phyloP scores from a whole-genome alignment of 2,888 invertebrate genomes.

The Drosophila dives region DNA sequence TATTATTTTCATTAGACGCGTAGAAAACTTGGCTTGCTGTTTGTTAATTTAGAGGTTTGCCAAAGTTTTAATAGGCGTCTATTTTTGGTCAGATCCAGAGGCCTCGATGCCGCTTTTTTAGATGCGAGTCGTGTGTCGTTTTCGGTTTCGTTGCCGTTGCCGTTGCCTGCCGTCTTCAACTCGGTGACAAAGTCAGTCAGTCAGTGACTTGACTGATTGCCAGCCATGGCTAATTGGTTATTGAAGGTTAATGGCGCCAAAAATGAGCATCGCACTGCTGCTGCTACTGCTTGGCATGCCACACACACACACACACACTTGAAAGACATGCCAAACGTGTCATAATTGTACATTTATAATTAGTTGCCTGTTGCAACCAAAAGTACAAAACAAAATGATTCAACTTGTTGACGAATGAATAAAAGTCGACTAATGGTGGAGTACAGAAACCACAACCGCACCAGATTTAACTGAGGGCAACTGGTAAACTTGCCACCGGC shows the following conservation, averaged over 20 bases:
- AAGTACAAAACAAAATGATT: slow-evolving; percentile 1
- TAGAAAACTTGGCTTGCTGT: slow-evolving; percentile 40
- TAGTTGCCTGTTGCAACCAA: slow-evolving; percentile 39
- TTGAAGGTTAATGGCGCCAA: slow-evolving; percentile 79
- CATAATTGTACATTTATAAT: slow-evolving; percentile 63
- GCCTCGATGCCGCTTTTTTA: slow-evolving; percentile 35
- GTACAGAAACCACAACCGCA: slow-evolving; percentile 48
- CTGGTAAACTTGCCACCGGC: slow-evolving; percentile 32
- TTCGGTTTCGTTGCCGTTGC: slow-evolving; percentile 16
- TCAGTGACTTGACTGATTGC: slow-evolving; percentile 68
- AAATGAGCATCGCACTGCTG: slow-evolving; percentile 46
- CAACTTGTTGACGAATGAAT: slow-evolving; percentile 16
- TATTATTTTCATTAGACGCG: slow-evolving; percentile 59
- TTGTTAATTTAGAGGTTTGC: slow-evolving; percentile 44
- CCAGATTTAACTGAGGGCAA: slow-evolving; percentile 10
- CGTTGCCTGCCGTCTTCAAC: slow-evolving; percentile 38
- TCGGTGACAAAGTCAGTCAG: slow-evolving; percentile 62
- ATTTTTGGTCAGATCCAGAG: slow-evolving; percentile 70
- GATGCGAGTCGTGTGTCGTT: slow-evolving; percentile 66
- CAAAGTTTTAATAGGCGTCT: slow-evolving; percentile 58
- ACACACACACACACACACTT: slow-evolving; percentile 5
- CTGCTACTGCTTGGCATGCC: slow-evolving; percentile 32
- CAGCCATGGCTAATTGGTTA: slow-evolving; percentile 71
- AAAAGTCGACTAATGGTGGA: slow-evolving; percentile 3
- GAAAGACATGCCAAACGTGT: slow-evolving; percentile 31